Percentiles rank a stretch among this genome's conserved stretches.
Conservation (phyloP, 2,113 vertebrate genomes). For the Xenopus tropicalis region DNA sequence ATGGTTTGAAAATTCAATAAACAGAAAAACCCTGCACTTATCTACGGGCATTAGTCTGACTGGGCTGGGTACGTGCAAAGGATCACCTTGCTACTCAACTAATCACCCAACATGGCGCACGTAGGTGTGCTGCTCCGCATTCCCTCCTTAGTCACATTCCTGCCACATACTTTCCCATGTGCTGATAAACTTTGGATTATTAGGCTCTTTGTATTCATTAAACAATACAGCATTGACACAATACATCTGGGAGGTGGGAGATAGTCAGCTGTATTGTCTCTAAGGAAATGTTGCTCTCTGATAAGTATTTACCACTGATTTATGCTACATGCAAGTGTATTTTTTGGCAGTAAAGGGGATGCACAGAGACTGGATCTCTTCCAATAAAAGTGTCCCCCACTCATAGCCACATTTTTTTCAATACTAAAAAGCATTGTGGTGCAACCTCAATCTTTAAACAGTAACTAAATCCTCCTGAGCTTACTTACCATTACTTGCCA, state of each 20-base stretch:
- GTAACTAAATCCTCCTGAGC: no score
- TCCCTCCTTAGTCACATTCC: no score
- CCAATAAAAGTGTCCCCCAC: neutral
- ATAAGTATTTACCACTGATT: neutral
- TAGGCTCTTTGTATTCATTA: neutral
- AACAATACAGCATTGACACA: neutral
- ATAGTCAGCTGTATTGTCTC: neutral
- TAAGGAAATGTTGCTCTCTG: neutral
- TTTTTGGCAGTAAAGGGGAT: neutral
- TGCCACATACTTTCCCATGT: neutral
- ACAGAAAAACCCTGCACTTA: neutral
- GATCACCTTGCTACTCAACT: neutral
- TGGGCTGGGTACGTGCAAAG: neutral
- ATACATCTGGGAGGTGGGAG: neutral
- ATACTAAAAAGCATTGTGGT: no score
- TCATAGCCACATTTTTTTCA: no score
- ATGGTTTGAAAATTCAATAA: neutral
- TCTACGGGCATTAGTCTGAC: neutral
- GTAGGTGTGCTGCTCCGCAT: neutral
- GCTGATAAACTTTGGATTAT: neutral
- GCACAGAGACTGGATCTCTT: neutral
- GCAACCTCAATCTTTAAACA: no score
- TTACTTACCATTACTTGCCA: no score
- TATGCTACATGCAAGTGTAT: neutral
- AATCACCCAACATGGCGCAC: neutral